Evolutionary conservation across 2,113 vertebrate species (phyloP).

Genomic region (Mungos mungo): DNA sequence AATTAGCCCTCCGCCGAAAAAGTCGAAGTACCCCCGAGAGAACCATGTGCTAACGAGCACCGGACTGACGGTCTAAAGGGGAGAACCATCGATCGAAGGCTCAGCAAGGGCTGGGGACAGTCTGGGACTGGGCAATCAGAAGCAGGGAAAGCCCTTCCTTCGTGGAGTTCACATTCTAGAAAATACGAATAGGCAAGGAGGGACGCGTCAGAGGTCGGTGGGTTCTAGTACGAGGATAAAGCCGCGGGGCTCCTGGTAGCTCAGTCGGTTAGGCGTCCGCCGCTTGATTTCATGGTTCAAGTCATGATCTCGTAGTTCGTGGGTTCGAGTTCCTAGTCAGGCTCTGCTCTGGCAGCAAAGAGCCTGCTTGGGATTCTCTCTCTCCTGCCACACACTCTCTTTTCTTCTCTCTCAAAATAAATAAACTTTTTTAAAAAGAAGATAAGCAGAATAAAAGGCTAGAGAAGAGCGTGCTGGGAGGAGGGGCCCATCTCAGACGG

Average conservation of each 20-base stretch:
- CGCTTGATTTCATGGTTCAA: too few relatives aligned
- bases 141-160: neutral
- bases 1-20: neutral
- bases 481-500: neutral
- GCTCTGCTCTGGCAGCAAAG: too few relatives aligned
- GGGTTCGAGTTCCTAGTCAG: too few relatives aligned
- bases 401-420: too few relatives aligned
- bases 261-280: too few relatives aligned
- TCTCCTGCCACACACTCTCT: too few relatives aligned
- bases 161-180: neutral
- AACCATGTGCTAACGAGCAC: neutral
- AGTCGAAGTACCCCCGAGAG: neutral
- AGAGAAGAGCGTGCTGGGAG: neutral
- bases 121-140: neutral
- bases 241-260: neutral
- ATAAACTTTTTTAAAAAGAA: too few relatives aligned
- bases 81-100: neutral
- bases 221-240: neutral
- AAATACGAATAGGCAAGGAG: neutral
- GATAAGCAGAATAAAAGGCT: neutral
- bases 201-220: neutral
- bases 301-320: too few relatives aligned
- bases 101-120: neutral
- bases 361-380: too few relatives aligned
- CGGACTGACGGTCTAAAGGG: neutral